Evolutionary conservation across 2,888 invertebrate genomes (phyloP).

Genomic region (Cataglyphis altisquamis): DNA sequence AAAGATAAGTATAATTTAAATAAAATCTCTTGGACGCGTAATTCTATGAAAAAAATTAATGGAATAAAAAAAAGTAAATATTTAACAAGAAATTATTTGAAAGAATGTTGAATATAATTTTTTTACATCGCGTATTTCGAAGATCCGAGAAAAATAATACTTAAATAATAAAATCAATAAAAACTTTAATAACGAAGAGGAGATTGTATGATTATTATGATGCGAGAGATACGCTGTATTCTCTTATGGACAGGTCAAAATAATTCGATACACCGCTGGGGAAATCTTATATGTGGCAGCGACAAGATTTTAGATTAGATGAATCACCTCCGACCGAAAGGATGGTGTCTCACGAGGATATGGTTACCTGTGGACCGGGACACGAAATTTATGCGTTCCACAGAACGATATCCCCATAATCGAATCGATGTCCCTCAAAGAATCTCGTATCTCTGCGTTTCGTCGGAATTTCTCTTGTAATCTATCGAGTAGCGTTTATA

Average conservation of each 20-base stretch:
- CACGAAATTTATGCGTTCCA: slow-evolving; percentile 63
- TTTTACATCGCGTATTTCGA: not conserved
- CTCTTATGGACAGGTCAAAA: slow-evolving; percentile 64
- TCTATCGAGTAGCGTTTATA: slow-evolving; percentile 10
- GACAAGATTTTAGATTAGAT: slow-evolving; percentile 76
- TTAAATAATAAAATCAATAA: slow-evolving; percentile 3
- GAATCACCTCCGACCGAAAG: slow-evolving; percentile 73
- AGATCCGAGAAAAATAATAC: not conserved
- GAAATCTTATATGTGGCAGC: slow-evolving; percentile 75
- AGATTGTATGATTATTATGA: slow-evolving; percentile 9
- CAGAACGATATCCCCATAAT: slow-evolving; percentile 64
- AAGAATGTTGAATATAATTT: slow-evolving; percentile 1
- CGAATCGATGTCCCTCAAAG: slow-evolving; percentile 56
- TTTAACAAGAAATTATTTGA: not conserved
- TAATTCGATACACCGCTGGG: slow-evolving; percentile 74
- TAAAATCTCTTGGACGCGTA: not conserved
- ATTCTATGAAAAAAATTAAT: not conserved
- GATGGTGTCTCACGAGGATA: slow-evolving; percentile 77
- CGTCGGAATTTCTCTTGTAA: slow-evolving; percentile 15
- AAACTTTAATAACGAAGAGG: slow-evolving; percentile 7
- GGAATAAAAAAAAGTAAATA: not conserved
- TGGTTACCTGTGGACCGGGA: slow-evolving; percentile 67
- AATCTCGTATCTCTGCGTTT: slow-evolving; percentile 48
- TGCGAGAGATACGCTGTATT: slow-evolving; percentile 40
- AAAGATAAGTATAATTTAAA: not conserved